Evolutionary conservation across 2,113 vertebrate species (phyloP).

Genomic region (Sialia sialis): DNA sequence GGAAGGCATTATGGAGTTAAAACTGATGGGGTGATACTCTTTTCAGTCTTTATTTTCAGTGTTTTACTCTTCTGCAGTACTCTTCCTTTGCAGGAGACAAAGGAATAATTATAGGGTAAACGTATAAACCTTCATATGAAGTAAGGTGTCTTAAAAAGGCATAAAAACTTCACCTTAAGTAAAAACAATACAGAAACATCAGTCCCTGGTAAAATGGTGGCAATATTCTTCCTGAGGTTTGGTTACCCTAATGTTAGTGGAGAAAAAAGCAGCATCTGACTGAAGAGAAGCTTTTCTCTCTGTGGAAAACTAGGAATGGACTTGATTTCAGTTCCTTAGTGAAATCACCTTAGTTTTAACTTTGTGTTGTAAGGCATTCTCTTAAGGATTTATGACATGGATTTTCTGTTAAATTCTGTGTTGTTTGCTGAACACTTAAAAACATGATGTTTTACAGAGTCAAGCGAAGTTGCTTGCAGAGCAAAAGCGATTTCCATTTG

Average conservation of each 20-base stretch:
- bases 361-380: neutral
- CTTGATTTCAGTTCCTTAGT: neutral
- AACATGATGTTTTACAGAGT: slow-evolving; percentile 72
- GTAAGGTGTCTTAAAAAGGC: neutral
- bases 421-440: neutral
- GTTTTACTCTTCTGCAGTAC: neutral
- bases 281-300: neutral
- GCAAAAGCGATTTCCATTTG: slow-evolving; percentile 93
- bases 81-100: neutral
- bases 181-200: neutral
- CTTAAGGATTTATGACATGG: neutral
- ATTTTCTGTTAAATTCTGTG: neutral
- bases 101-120: neutral
- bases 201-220: neutral
- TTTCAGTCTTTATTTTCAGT: neutral
- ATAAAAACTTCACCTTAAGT: neutral
- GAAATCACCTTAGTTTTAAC: neutral
- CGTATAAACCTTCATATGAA: neutral
- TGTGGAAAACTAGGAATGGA: neutral
- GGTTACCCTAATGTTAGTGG: neutral
- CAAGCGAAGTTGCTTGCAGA: slow-evolving; percentile 92
- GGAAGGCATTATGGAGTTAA: neutral
- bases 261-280: neutral
- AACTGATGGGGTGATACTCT: neutral
- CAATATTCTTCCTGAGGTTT: neutral